Conservation (phyloP, 2,888 invertebrate genomes). For the Trimorus sp. region DNA sequence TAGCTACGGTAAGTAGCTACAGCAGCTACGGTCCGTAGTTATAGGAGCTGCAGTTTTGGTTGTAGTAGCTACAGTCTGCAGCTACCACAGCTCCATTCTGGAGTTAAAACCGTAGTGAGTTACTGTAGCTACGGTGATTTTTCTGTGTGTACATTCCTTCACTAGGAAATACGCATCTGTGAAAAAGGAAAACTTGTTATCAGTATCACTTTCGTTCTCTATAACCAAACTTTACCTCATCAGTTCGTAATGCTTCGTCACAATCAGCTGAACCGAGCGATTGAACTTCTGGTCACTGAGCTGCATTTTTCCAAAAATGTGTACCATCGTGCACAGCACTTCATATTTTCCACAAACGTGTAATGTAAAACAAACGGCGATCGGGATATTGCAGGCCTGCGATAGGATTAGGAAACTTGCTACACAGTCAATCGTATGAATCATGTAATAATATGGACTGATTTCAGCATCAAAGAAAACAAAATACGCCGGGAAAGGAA, state of each 20-base stretch:
- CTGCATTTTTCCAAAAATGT: neutral
- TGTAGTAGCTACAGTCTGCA: too few species aligned
- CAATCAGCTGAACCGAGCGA: neutral
- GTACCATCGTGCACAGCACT: neutral
- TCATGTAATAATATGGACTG: constrained; percentile 17
- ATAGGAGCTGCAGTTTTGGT: too few species aligned
- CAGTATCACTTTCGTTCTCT: too few species aligned
- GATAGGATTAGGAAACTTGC: constrained; percentile 1
- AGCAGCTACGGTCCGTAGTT: too few species aligned
- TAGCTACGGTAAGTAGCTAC: too few species aligned
- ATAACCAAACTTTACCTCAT: neutral
- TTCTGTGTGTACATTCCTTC: too few species aligned
- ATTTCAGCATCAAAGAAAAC: constrained; percentile 22
- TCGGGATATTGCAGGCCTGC: neutral
- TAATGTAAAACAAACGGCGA: constrained; percentile 13
- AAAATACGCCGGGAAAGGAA: constrained; percentile 22
- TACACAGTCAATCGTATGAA: constrained; percentile 4
- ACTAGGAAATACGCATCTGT: too few species aligned
- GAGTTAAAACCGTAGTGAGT: too few species aligned
- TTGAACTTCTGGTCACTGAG: neutral
- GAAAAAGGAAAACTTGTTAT: too few species aligned
- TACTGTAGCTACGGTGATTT: too few species aligned
- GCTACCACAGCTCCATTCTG: too few species aligned
- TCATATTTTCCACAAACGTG: constrained; percentile 34
- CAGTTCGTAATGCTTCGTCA: constrained; percentile 2